These are phyloP conservation scores for Mactra quadrangularis DNA, from an alignment of 1,140 invertebrate genomes.

Conservation along the genomic window DNA sequence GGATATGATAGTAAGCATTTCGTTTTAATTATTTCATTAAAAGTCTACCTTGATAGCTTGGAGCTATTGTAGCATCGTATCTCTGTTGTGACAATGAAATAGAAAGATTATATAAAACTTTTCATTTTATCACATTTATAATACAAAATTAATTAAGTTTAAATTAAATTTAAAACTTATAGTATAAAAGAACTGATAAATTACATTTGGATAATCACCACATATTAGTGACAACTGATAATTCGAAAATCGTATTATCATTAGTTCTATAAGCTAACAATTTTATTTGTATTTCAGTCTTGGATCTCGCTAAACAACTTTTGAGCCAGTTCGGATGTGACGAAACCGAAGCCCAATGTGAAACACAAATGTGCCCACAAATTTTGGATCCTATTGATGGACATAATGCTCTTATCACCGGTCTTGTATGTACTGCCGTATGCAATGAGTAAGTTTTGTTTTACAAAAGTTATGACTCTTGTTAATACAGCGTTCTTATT, in stretches of 20 bases:
- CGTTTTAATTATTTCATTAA: not conserved
- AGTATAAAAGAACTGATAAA: not conserved
- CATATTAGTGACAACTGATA: not conserved
- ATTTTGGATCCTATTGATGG: not conserved
- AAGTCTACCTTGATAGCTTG: not conserved
- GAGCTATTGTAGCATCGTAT: not conserved
- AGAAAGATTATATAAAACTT: too few relatives aligned
- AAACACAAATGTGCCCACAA: conserved; percentile 4
- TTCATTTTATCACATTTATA: too few relatives aligned
- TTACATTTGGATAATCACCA: not conserved
- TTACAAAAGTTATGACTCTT: too few relatives aligned
- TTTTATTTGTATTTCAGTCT: conserved; percentile 16
- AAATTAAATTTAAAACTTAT: not conserved
- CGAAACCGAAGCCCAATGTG: conserved; percentile 32
- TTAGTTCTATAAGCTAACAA: not conserved
- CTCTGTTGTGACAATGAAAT: not conserved
- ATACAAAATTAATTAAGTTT: too few relatives aligned
- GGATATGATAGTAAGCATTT: conserved; percentile 33
- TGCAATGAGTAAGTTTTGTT: conserved; percentile 18
- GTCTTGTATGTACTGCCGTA: conserved; percentile 4
- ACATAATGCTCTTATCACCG: conserved; percentile 16
- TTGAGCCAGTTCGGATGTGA: conserved; percentile 30
- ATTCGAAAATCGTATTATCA: not conserved
- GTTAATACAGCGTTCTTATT: too few relatives aligned
- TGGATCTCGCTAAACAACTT: conserved; percentile 11